A percentile compares a stretch with the other conserved stretches of the same genome.
Conservation (phyloP, 1,140 invertebrate species). For the Eurosta solidaginis region DNA sequence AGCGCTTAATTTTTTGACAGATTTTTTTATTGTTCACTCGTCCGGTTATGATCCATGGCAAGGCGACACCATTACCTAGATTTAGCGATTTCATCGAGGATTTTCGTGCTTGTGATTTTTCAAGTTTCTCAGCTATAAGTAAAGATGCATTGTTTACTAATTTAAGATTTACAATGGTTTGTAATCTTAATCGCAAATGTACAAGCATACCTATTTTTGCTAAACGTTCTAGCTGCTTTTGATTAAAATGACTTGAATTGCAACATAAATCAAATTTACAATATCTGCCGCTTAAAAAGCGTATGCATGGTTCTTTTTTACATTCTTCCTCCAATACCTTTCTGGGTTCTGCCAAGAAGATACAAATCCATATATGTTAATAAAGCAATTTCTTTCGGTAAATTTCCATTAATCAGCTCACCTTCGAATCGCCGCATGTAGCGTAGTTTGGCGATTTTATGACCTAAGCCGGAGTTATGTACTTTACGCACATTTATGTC, state of each 20-base stretch:
- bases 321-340: slow-evolving; percentile 41
- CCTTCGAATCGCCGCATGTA: slow-evolving; percentile 47
- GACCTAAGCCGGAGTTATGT: slow-evolving; percentile 46
- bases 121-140: neutral
- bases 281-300: slow-evolving; percentile 40
- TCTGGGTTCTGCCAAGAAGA: slow-evolving; percentile 40
- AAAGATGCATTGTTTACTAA: too few relatives aligned
- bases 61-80: neutral
- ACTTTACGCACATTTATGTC: slow-evolving; percentile 51
- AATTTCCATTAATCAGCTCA: slow-evolving; percentile 12
- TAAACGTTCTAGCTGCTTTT: slow-evolving; percentile 42
- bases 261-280: slow-evolving; percentile 51
- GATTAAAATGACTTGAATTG: slow-evolving; percentile 45
- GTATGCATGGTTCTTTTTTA: slow-evolving; percentile 43
- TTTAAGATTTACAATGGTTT: neutral
- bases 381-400: neutral
- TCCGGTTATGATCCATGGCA: neutral
- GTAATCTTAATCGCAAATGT: too few relatives aligned
- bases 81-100: neutral
- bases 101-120: neutral
- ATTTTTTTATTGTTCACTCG: slow-evolving; percentile 15
- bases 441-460: slow-evolving; percentile 44
- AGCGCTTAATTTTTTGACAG: neutral
- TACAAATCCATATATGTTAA: neutral
- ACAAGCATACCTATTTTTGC: slow-evolving; percentile 43